Conservation (phyloP, 2,113 vertebrate genomes). For the Nothocercus nigrocapillus region DNA sequence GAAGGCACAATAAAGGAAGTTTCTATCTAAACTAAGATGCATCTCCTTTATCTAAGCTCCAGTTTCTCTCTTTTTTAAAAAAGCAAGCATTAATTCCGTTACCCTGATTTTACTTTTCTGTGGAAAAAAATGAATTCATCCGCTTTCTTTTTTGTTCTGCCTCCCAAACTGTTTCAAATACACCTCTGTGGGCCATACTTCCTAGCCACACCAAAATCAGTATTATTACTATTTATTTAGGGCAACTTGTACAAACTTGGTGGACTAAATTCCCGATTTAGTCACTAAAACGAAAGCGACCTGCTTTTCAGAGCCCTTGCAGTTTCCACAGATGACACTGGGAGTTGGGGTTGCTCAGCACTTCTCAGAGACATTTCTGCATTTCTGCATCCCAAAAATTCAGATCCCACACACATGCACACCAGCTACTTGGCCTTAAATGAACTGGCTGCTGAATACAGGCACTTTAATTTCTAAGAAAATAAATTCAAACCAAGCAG, state of each 20-base stretch:
- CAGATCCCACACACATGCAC: accelerated
- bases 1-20: background rate
- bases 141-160: background rate
- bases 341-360: background rate
- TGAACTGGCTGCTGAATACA: background rate
- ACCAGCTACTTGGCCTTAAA: background rate
- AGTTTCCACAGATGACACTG: accelerated
- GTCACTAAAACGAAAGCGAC: background rate
- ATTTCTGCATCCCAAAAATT: background rate
- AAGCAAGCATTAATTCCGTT: background rate
- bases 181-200: background rate
- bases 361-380: no score
- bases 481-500: background rate
- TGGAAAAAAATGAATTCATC: background rate
- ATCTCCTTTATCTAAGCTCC: background rate
- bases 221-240: background rate
- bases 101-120: background rate
- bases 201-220: background rate
- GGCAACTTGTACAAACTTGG: background rate
- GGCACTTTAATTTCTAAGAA: background rate
- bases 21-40: accelerated
- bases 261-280: background rate
- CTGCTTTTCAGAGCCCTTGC: background rate
- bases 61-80: background rate
- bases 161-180: background rate